A percentile compares a stretch with the other conserved stretches of the same genome.
Conservation (phyloP, 2,797 vertebrate species). For the Ciconia nigra region DNA sequence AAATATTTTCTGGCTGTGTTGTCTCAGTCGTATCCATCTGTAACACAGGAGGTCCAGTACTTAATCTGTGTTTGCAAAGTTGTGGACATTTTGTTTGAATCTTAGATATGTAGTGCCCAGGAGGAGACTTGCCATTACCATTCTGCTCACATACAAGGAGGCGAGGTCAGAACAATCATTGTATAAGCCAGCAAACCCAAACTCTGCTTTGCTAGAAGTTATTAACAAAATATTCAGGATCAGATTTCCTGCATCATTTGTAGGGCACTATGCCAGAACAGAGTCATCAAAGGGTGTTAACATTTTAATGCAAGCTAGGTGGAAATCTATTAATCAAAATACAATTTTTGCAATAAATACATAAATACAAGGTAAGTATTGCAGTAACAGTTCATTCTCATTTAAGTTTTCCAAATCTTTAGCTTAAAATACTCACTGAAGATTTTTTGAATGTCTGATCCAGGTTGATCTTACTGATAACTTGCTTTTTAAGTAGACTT, state of each 20-base stretch:
- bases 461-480: background rate
- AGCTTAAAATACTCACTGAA: background rate
- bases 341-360: background rate
- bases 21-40: background rate
- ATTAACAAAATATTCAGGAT: background rate
- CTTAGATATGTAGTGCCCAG: background rate
- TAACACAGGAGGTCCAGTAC: background rate
- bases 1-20: background rate
- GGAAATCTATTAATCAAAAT: background rate
- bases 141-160: background rate
- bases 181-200: background rate
- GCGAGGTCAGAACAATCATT: background rate
- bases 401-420: background rate
- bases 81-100: background rate
- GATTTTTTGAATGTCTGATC: background rate
- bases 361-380: background rate
- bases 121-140: background rate
- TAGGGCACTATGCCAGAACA: background rate
- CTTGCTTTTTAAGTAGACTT: background rate
- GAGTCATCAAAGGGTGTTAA: background rate
- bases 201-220: background rate
- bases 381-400: background rate
- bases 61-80: background rate
- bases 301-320: background rate
- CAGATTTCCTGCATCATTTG: background rate